These are phyloP conservation scores for Pseudomyrmex concolor DNA, from an alignment of 1,140 invertebrate genomes.

Conservation along the genomic window DNA sequence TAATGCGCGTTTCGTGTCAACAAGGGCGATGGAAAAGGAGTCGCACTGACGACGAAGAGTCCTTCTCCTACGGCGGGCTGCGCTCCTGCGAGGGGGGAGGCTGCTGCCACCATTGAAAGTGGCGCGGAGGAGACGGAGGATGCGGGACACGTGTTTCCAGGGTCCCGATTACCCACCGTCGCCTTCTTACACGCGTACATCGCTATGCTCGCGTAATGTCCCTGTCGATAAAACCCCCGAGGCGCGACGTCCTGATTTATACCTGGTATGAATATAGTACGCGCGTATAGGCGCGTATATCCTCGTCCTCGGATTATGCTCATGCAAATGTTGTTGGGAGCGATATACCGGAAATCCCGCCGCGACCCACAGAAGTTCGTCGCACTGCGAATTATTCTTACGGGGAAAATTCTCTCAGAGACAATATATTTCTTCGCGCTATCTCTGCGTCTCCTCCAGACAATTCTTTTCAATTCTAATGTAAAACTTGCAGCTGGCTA, in stretches of 20 bases:
- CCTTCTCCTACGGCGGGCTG: constrained; percentile 60
- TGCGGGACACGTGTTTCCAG: constrained; percentile 82
- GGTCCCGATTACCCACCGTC: constrained; percentile 79
- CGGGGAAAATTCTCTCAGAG: neutral
- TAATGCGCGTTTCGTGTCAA: constrained; percentile 83
- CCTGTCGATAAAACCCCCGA: constrained; percentile 68
- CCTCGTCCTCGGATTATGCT: constrained; percentile 47
- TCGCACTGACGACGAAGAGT: constrained; percentile 59
- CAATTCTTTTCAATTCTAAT: constrained; percentile 16
- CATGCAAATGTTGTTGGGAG: constrained; percentile 19
- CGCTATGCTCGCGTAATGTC: constrained; percentile 67
- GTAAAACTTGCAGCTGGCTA: constrained; percentile 3
- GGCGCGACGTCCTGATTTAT: constrained; percentile 61
- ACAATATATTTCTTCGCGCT: neutral
- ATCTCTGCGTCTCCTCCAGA: neutral
- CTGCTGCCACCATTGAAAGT: constrained; percentile 6
- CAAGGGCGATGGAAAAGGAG: constrained; percentile 75
- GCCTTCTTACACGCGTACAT: constrained; percentile 76
- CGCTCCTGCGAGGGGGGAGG: constrained; percentile 30
- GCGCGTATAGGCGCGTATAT: constrained; percentile 16
- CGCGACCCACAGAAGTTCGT: constrained; percentile 45
- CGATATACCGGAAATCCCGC: constrained; percentile 45
- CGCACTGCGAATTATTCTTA: constrained; percentile 40
- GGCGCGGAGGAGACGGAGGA: constrained; percentile 36
- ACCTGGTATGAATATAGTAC: constrained; percentile 53